These are phyloP conservation scores for Limnephilus auricula DNA, from an alignment of 2,888 invertebrate species.

Conservation along the genomic window DNA sequence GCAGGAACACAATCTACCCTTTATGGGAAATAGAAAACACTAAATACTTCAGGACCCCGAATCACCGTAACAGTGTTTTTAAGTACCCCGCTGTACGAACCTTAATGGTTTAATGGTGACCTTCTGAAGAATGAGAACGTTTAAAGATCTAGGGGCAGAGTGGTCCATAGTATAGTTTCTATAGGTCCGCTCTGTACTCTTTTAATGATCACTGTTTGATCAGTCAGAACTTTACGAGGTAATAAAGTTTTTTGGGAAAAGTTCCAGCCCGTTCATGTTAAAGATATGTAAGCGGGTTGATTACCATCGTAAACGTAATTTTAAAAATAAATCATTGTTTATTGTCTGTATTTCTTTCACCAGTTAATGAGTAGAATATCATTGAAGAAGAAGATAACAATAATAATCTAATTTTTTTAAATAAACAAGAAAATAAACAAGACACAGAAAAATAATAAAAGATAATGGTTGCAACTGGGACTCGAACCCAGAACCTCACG, in stretches of 20 bases:
- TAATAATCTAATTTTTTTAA: too few species aligned
- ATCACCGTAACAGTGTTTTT: constrained; percentile 8
- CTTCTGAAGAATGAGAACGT: constrained; percentile 3
- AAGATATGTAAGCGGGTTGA: constrained; percentile 15
- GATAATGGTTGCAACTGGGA: too few species aligned
- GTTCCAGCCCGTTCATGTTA: constrained; percentile 12
- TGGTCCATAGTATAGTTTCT: background rate
- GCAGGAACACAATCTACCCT: constrained; percentile 8
- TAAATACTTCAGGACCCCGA: constrained; percentile 10
- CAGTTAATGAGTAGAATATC: background rate
- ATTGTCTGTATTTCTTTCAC: background rate
- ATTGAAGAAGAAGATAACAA: too few species aligned
- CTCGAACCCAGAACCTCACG: too few species aligned
- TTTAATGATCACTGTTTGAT: background rate
- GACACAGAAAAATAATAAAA: too few species aligned
- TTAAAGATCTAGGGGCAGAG: background rate
- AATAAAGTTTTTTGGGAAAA: constrained; percentile 38
- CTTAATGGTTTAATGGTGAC: background rate
- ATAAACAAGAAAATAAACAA: too few species aligned
- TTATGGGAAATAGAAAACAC: constrained; percentile 45
- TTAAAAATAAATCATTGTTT: background rate
- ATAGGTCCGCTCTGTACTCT: background rate
- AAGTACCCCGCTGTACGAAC: background rate
- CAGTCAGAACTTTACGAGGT: constrained; percentile 32
- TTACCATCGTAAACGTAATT: background rate